Evolutionary conservation across 2,888 invertebrate genomes (phyloP).

Genomic region (Ophraella communa): DNA sequence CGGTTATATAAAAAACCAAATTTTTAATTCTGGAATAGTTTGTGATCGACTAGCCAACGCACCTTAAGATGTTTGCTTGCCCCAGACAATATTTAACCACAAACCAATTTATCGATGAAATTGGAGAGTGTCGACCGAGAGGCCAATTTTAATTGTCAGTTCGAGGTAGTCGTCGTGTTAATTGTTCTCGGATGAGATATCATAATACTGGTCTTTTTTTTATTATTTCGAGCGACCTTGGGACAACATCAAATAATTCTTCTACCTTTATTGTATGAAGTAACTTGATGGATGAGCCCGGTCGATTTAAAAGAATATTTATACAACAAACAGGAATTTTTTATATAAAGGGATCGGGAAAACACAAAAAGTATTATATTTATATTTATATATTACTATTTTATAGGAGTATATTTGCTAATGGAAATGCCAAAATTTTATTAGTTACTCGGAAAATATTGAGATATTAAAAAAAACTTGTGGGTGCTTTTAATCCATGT

Average conservation of each 20-base stretch:
- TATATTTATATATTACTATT: too few species aligned
- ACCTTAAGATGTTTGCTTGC: neutral
- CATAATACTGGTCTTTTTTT: slow-evolving; percentile 16
- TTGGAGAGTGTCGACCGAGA: slow-evolving; percentile 54
- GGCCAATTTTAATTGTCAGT: slow-evolving; percentile 58
- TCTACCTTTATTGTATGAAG: slow-evolving; percentile 20
- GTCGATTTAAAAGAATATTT: neutral
- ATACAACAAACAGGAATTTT: neutral
- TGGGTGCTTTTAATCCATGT: too few species aligned
- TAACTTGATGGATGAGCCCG: slow-evolving; percentile 14
- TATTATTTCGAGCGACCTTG: slow-evolving; percentile 12
- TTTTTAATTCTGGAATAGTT: neutral
- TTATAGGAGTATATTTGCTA: too few species aligned
- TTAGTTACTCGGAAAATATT: too few species aligned
- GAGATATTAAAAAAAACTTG: too few species aligned
- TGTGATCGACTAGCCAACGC: neutral
- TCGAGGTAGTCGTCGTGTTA: slow-evolving; percentile 54
- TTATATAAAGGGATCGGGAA: too few species aligned
- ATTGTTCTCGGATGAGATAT: slow-evolving; percentile 45
- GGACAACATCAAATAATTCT: slow-evolving; percentile 22
- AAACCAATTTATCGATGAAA: slow-evolving; percentile 58
- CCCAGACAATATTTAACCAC: slow-evolving; percentile 14
- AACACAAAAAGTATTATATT: too few species aligned
- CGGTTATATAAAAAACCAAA: neutral
- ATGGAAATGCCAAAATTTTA: too few species aligned